These are phyloP conservation scores for Microtus montanus DNA, from an alignment of 2,113 vertebrate species.

Conservation along the genomic window DNA sequence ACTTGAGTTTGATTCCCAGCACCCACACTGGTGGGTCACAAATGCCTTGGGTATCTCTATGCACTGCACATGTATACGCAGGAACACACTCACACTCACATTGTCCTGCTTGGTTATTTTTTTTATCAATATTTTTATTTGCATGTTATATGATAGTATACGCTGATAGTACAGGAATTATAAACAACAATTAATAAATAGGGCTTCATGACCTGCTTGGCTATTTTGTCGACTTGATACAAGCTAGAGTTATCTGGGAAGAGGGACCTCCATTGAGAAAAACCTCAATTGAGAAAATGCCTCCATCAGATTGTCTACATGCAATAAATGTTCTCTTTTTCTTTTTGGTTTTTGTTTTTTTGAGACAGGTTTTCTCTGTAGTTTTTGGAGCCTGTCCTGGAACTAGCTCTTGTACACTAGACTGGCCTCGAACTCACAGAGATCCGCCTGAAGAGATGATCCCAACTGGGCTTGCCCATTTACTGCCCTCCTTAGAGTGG, in stretches of 20 bases:
- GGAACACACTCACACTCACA: too few relatives aligned
- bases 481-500: not conserved
- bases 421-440: too few relatives aligned
- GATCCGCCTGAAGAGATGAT: not conserved
- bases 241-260: not conserved
- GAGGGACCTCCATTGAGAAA: too few relatives aligned
- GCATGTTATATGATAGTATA: too few relatives aligned
- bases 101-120: not conserved
- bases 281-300: not conserved
- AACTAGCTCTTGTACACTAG: too few relatives aligned
- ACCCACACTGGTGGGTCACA: not conserved
- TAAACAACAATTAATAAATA: too few relatives aligned
- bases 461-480: not conserved
- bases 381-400: too few relatives aligned
- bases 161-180: too few relatives aligned
- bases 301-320: not conserved
- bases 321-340: not conserved
- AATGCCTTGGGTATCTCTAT: not conserved
- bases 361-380: too few relatives aligned
- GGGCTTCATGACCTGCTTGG: not conserved
- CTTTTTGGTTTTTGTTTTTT: too few relatives aligned
- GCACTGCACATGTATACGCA: not conserved
- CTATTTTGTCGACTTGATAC: not conserved
- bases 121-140: not conserved
- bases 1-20: not conserved